Evolutionary conservation across 1,140 invertebrate species (phyloP).

Genomic region (Rhagoletis zephyria): DNA sequence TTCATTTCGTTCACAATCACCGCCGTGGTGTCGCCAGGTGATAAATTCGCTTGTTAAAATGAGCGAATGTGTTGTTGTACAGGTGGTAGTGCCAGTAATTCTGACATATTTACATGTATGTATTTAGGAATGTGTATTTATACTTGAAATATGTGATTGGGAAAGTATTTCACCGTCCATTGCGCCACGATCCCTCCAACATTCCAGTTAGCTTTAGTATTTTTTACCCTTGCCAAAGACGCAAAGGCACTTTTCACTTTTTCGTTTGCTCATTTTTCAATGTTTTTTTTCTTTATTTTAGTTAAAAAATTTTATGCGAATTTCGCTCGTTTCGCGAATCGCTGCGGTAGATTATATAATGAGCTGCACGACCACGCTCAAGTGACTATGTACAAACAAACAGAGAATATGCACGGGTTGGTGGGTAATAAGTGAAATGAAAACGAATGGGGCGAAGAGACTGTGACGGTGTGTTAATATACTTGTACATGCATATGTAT

Average conservation of each 20-base stretch:
- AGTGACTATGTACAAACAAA: neutral
- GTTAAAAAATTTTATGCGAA: neutral
- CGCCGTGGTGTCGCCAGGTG: neutral
- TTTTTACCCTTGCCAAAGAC: neutral
- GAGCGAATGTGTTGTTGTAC: neutral
- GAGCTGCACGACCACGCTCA: neutral
- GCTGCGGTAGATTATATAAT: slow-evolving; percentile 5
- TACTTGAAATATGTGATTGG: neutral
- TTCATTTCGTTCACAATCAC: neutral
- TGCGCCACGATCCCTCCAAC: neutral
- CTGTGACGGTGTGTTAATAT: no score
- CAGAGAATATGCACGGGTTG: neutral
- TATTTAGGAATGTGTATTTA: no score
- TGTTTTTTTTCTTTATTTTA: neutral
- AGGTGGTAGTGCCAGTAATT: neutral
- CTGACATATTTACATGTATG: neutral
- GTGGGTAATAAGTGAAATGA: slow-evolving; percentile 7
- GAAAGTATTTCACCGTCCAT: neutral
- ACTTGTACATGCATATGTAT: no score
- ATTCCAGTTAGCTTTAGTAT: neutral
- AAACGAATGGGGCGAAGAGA: neutral
- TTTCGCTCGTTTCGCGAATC: neutral
- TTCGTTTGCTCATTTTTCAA: neutral
- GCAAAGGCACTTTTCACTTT: neutral
- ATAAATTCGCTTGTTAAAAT: neutral